Percentiles rank a stretch among this genome's conserved stretches.
phyloP scores from a whole-genome alignment of 2,888 invertebrate genomes.

The Caenorhabditis sp. region DNA sequence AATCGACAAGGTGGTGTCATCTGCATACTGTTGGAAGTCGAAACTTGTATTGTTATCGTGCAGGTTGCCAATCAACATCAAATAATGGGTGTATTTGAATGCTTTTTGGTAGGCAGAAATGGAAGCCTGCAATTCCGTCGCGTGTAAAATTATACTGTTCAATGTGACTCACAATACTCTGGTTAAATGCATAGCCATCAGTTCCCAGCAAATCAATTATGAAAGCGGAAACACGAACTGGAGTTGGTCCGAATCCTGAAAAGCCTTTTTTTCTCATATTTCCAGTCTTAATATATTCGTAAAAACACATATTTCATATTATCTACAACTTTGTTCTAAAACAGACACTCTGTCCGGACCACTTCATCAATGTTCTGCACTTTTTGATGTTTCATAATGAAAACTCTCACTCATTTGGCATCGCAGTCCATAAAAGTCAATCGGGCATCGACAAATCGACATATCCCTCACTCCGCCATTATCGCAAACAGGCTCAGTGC shows the following conservation, averaged over 20 bases:
- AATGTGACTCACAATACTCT: slow-evolving; percentile 35
- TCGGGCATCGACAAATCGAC: slow-evolving; percentile 49
- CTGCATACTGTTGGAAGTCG: slow-evolving; percentile 22
- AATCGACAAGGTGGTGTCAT: not conserved
- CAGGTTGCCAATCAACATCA: slow-evolving; percentile 27
- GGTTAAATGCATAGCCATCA: slow-evolving; percentile 53
- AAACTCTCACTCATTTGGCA: slow-evolving; percentile 18
- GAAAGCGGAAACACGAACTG: slow-evolving; percentile 44
- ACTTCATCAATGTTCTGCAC: not conserved
- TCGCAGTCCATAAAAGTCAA: slow-evolving; percentile 26
- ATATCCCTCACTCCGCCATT: slow-evolving; percentile 37
- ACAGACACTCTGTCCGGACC: too few relatives aligned
- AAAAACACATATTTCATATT: too few relatives aligned
- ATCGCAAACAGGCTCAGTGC: slow-evolving; percentile 43
- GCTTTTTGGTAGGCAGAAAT: slow-evolving; percentile 25
- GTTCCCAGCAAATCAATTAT: slow-evolving; percentile 51
- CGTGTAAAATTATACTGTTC: not conserved
- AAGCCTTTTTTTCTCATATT: too few relatives aligned
- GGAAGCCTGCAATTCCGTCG: not conserved
- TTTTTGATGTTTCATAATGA: too few relatives aligned
- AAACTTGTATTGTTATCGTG: not conserved
- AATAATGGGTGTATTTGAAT: slow-evolving; percentile 24
- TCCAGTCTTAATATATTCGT: too few relatives aligned
- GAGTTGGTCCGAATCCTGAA: too few relatives aligned
- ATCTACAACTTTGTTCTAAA: too few relatives aligned